phyloP scores from a whole-genome alignment of 1,140 invertebrate species.

The Elymnias hypermnestra region DNA sequence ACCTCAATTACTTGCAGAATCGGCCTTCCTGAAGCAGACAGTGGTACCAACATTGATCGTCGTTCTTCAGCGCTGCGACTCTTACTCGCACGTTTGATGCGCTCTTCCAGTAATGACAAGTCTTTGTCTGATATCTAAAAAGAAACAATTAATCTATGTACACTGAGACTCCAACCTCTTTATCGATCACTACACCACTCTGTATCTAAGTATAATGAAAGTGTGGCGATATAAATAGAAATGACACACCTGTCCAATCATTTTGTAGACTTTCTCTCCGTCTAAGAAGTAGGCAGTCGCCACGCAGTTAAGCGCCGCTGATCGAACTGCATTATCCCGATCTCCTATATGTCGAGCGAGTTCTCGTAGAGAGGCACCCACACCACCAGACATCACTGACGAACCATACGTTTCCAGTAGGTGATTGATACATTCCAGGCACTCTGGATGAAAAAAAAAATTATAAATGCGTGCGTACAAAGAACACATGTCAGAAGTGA shows the following conservation, averaged over 20 bases:
- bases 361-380: slow-evolving; percentile 89
- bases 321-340: slow-evolving; percentile 96
- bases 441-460: slow-evolving; percentile 82
- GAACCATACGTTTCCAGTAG: slow-evolving; percentile 92
- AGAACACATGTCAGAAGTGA: too few species aligned
- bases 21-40: slow-evolving; percentile 59
- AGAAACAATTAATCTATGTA: slow-evolving; percentile 4
- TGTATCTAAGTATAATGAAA: too few species aligned
- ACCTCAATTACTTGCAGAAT: slow-evolving; percentile 60
- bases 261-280: slow-evolving; percentile 93
- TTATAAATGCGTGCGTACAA: too few species aligned
- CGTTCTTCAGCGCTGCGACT: slow-evolving; percentile 76
- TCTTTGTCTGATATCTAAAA: slow-evolving; percentile 94
- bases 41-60: slow-evolving; percentile 48
- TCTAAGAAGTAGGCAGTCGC: slow-evolving; percentile 93
- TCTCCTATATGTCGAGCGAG: slow-evolving; percentile 96
- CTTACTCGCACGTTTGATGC: slow-evolving; percentile 92
- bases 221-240: too few species aligned
- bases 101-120: slow-evolving; percentile 93
- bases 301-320: slow-evolving; percentile 95
- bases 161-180: too few species aligned
- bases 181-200: background rate
- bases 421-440: slow-evolving; percentile 92
- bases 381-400: slow-evolving; percentile 90
- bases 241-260: slow-evolving; percentile 87